These are phyloP conservation scores for Clamator glandarius DNA, from an alignment of 2,797 vertebrate genomes.

Conservation along the genomic window DNA sequence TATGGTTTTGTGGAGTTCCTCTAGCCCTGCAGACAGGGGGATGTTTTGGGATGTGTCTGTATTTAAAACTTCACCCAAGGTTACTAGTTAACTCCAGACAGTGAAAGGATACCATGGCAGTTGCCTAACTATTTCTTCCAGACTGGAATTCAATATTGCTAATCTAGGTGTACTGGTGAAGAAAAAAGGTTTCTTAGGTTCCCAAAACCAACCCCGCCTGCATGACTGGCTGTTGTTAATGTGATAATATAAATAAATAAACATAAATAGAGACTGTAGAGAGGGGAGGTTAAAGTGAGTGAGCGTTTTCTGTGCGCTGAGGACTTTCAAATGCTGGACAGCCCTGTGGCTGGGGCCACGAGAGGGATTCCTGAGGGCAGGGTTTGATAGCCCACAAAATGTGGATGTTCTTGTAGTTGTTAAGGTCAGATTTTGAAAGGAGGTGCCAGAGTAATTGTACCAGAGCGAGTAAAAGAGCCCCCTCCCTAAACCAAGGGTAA, in stretches of 20 bases:
- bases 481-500: neutral
- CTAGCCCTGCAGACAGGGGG: neutral
- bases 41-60: neutral
- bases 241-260: neutral
- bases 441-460: neutral
- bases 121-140: neutral
- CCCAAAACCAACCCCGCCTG: neutral
- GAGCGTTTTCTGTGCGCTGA: neutral
- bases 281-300: neutral
- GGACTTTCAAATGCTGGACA: neutral
- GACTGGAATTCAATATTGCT: neutral
- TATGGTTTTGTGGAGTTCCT: neutral
- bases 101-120: neutral
- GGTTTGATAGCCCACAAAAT: neutral
- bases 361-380: neutral
- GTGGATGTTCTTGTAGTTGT: neutral
- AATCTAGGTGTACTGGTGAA: neutral
- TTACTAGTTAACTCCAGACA: neutral
- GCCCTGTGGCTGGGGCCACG: rapidly evolving
- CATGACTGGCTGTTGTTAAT: neutral
- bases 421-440: neutral
- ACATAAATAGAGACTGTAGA: neutral
- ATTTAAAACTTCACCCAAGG: neutral
- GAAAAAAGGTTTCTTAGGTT: neutral
- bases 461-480: neutral